Percentiles rank a stretch among this genome's conserved stretches.
Conservation (phyloP, 2,888 invertebrate genomes). For the Allophyes oxyacanthae region DNA sequence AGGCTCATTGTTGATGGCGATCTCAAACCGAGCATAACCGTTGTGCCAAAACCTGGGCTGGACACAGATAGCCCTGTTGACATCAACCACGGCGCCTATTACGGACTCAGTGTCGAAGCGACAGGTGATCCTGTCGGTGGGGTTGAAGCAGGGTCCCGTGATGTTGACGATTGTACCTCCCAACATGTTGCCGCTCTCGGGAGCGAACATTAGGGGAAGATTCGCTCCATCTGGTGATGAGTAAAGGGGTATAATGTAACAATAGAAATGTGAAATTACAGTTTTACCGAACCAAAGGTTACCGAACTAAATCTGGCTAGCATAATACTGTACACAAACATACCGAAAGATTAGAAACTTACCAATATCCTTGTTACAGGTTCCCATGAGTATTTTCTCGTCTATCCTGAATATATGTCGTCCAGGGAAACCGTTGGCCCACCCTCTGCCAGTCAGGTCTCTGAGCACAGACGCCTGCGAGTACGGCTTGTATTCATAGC, state of each 20-base stretch:
- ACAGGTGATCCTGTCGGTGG: conserved; percentile 93
- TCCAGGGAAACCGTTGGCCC: conserved; percentile 96
- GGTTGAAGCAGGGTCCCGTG: conserved; percentile 97
- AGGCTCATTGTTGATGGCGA: conserved; percentile 94
- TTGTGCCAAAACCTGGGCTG: conserved; percentile 96
- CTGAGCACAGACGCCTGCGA: conserved; percentile 95
- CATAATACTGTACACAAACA: too few species aligned
- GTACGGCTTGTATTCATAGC: conserved; percentile 96
- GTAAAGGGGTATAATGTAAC: too few species aligned
- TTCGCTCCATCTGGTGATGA: conserved; percentile 92
- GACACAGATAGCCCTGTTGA: conserved; percentile 96
- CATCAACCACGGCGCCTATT: conserved; percentile 93
- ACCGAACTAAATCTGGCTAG: too few species aligned
- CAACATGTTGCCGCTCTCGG: conserved; percentile 98
- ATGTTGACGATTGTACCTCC: conserved; percentile 99
- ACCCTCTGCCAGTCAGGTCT: conserved; percentile 95
- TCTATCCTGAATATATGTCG: conserved; percentile 98
- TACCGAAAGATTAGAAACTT: conserved; percentile 45
- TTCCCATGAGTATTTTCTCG: conserved; percentile 97
- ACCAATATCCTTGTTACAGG: conserved; percentile 97
- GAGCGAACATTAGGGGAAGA: conserved; percentile 95
- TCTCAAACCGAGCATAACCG: conserved; percentile 96
- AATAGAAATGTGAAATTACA: too few species aligned
- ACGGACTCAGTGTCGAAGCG: conserved; percentile 95
- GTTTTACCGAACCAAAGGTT: too few species aligned